A percentile compares a stretch with the other conserved stretches of the same genome.
Conservation (phyloP, 1,140 invertebrate species). For the Ectropis grisescens region DNA sequence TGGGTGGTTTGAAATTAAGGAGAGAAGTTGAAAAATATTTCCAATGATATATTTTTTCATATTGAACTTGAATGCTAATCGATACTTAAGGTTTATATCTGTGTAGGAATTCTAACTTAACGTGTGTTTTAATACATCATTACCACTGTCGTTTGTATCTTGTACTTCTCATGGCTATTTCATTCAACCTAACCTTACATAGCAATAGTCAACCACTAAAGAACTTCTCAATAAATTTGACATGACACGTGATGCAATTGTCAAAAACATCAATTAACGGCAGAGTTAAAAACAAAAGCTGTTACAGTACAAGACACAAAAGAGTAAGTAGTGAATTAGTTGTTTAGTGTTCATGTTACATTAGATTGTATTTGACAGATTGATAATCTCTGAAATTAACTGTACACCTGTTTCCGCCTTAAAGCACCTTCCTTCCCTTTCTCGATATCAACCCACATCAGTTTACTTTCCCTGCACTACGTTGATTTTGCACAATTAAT, state of each 20-base stretch:
- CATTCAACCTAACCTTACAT: too few species aligned
- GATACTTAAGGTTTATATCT: conserved; percentile 68
- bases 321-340: conserved; percentile 55
- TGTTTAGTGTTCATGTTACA: conserved; percentile 67
- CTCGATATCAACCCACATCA: conserved; percentile 33
- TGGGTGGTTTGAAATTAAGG: conserved; percentile 61
- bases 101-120: conserved; percentile 66
- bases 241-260: too few species aligned
- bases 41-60: conserved; percentile 70
- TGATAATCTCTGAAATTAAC: conserved; percentile 30
- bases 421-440: conserved; percentile 27
- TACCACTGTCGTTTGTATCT: conserved; percentile 30
- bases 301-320: conserved; percentile 13
- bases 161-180: too few species aligned
- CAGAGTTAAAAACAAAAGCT: too few species aligned
- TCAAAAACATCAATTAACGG: too few species aligned
- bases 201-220: too few species aligned
- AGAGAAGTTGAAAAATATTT: conserved; percentile 67
- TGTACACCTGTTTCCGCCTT: conserved; percentile 46
- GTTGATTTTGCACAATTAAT: background rate
- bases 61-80: conserved; percentile 65
- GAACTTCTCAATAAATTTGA: too few species aligned
- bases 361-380: conserved; percentile 56
- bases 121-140: conserved; percentile 55
- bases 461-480: conserved; percentile 22